Percentiles rank a stretch among this genome's conserved stretches.
Conservation (phyloP, 2,888 invertebrate species). For the Ormyrus pomaceus region DNA sequence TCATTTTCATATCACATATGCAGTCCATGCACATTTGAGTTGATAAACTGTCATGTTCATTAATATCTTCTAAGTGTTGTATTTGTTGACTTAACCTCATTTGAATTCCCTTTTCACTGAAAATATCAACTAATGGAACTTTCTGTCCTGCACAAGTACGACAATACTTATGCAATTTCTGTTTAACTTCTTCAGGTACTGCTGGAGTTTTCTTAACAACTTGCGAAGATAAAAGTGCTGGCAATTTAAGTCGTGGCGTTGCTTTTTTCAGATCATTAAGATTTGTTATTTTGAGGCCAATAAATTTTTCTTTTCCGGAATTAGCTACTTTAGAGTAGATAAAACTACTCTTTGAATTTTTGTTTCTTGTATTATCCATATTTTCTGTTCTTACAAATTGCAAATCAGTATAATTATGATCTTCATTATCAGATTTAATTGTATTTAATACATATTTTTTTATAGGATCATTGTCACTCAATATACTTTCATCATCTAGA, state of each 20-base stretch:
- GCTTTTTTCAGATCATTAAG: slow-evolving; percentile 72
- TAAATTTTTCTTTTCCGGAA: slow-evolving; percentile 52
- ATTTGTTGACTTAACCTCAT: slow-evolving; percentile 72
- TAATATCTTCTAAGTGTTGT: slow-evolving; percentile 70
- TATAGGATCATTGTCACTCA: neutral
- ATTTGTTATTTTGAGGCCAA: slow-evolving; percentile 65
- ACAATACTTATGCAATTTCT: slow-evolving; percentile 70
- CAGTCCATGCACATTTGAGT: slow-evolving; percentile 75
- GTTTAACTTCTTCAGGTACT: slow-evolving; percentile 58
- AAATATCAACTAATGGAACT: slow-evolving; percentile 72
- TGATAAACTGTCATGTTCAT: slow-evolving; percentile 67
- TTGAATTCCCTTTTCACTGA: slow-evolving; percentile 71
- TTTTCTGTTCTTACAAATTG: neutral
- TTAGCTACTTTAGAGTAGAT: slow-evolving; percentile 48
- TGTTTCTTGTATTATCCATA: neutral
- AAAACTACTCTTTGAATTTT: slow-evolving; percentile 40
- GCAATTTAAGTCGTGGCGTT: slow-evolving; percentile 69
- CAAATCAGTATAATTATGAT: slow-evolving; percentile 37
- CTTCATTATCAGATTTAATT: slow-evolving; percentile 19
- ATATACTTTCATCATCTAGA: slow-evolving; percentile 22
- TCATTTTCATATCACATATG: slow-evolving; percentile 73
- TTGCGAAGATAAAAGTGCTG: slow-evolving; percentile 52
- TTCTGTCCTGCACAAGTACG: slow-evolving; percentile 73
- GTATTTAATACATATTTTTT: neutral
- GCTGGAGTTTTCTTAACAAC: slow-evolving; percentile 47